These are phyloP conservation scores for Coryphaenoides rupestris DNA, from an alignment of 2,113 vertebrate genomes.

Conservation along the genomic window DNA sequence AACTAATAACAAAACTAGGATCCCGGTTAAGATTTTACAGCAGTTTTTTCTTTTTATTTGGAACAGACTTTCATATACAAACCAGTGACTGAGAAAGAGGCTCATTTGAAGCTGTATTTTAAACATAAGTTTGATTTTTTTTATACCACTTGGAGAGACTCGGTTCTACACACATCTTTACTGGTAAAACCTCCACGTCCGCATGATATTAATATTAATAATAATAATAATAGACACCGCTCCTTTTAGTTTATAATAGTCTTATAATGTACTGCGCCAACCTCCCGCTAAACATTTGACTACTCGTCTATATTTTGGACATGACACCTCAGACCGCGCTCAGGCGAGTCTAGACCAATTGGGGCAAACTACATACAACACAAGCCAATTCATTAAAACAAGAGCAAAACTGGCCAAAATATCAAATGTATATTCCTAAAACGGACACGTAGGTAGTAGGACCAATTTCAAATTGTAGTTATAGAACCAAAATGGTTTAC, in stretches of 20 bases:
- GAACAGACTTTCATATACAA: slow-evolving; percentile 73
- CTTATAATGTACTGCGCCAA: slow-evolving; percentile 59
- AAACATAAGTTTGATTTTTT: slow-evolving; percentile 45
- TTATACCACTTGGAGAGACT: slow-evolving; percentile 1
- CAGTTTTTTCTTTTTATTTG: slow-evolving; percentile 64
- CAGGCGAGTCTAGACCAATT: slow-evolving; percentile 56
- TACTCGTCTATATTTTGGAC: slow-evolving; percentile 56
- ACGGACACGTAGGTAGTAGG: slow-evolving; percentile 50
- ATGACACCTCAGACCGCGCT: slow-evolving; percentile 59
- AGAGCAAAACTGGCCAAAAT: slow-evolving; percentile 65
- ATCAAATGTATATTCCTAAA: slow-evolving; percentile 58
- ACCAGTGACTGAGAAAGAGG: slow-evolving; percentile 75
- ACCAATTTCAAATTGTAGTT: slow-evolving; percentile 52
- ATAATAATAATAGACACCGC: neutral
- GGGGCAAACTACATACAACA: slow-evolving; percentile 62
- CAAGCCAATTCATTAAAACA: slow-evolving; percentile 66
- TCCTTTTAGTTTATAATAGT: slow-evolving; percentile 53
- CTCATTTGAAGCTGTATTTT: slow-evolving; percentile 66
- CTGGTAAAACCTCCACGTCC: slow-evolving; percentile 11
- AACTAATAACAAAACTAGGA: neutral
- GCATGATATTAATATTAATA: too few species aligned
- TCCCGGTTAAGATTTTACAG: slow-evolving; percentile 61
- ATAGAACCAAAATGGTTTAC: slow-evolving; percentile 62
- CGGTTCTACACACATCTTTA: slow-evolving; percentile 30
- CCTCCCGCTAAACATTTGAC: slow-evolving; percentile 60